Conservation (phyloP, 2,113 vertebrate species). For the Felis chaus region DNA sequence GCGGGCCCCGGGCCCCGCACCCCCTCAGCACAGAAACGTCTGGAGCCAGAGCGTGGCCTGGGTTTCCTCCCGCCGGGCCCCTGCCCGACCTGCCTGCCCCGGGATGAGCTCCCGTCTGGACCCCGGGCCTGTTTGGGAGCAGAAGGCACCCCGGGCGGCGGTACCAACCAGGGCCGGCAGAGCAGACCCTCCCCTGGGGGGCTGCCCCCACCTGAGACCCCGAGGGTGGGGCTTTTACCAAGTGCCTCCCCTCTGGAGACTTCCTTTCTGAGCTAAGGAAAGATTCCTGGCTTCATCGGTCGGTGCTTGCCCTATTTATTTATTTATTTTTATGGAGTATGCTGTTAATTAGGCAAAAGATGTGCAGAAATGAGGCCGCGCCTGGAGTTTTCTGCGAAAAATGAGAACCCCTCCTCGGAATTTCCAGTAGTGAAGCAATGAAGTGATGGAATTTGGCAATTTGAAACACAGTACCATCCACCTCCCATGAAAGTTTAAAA, state of each 20-base stretch:
- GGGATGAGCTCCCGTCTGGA: rapidly evolving
- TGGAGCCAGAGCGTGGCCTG: neutral
- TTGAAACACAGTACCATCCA: constrained; percentile 75
- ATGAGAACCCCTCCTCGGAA: constrained; percentile 78
- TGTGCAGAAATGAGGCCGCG: constrained; percentile 74
- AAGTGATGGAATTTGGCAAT: constrained; percentile 78
- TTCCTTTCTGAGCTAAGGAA: constrained; percentile 61
- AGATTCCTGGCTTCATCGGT: constrained; percentile 62
- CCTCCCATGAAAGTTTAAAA: constrained; percentile 48
- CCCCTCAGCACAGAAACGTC: neutral
- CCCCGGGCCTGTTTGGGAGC: neutral
- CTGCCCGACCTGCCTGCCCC: rapidly evolving
- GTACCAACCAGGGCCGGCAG: rapidly evolving
- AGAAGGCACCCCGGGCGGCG: rapidly evolving
- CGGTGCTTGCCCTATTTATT: neutral
- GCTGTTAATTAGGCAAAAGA: constrained; percentile 78
- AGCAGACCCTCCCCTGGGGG: neutral
- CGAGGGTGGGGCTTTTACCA: neutral
- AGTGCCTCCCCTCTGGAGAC: rapidly evolving
- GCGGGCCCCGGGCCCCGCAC: rapidly evolving
- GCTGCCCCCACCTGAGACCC: rapidly evolving
- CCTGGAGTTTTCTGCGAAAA: constrained; percentile 77
- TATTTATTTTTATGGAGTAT: constrained; percentile 56
- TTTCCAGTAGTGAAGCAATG: constrained; percentile 83
- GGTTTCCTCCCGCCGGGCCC: rapidly evolving